Evolutionary conservation across 1,140 invertebrate genomes (phyloP).

Genomic region (Brachionus calyciflorus): DNA sequence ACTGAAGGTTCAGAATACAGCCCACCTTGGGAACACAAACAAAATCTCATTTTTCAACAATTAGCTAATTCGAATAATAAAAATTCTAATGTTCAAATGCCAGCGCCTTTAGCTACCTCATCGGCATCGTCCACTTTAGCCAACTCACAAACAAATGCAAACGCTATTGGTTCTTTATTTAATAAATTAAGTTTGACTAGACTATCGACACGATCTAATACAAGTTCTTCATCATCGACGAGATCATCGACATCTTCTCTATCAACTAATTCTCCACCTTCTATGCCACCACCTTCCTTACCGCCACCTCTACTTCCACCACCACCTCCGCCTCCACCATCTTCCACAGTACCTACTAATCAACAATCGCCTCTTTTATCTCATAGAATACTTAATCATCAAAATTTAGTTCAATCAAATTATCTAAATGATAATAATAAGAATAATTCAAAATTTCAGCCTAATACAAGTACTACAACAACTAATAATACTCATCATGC

Average conservation of each 20-base stretch:
- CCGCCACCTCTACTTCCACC: slow-evolving; percentile 17
- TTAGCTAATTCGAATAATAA: background rate
- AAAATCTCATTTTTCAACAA: background rate
- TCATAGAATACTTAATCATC: background rate
- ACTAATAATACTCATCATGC: no score
- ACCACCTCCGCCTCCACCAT: slow-evolving; percentile 9
- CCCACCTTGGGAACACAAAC: slow-evolving; percentile 35
- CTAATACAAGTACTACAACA: no score
- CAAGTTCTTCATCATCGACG: slow-evolving; percentile 6
- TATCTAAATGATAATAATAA: slow-evolving; percentile 26
- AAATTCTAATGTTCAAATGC: background rate
- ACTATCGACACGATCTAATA: slow-evolving; percentile 10
- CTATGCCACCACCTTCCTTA: slow-evolving; percentile 20
- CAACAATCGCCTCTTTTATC: background rate
- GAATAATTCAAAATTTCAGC: background rate
- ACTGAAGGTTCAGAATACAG: slow-evolving; percentile 3
- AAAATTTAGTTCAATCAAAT: background rate
- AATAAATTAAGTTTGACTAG: slow-evolving; percentile 17
- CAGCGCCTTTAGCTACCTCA: background rate
- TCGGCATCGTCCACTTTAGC: slow-evolving; percentile 3
- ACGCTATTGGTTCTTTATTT: background rate
- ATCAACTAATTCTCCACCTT: slow-evolving; percentile 36
- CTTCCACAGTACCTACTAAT: background rate
- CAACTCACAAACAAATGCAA: background rate
- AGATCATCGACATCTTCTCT: slow-evolving; percentile 41